A percentile compares a stretch with the other conserved stretches of the same genome.
These are phyloP conservation scores for Acanthurus tractus DNA, from an alignment of 2,797 vertebrate genomes.

Conservation along the genomic window DNA sequence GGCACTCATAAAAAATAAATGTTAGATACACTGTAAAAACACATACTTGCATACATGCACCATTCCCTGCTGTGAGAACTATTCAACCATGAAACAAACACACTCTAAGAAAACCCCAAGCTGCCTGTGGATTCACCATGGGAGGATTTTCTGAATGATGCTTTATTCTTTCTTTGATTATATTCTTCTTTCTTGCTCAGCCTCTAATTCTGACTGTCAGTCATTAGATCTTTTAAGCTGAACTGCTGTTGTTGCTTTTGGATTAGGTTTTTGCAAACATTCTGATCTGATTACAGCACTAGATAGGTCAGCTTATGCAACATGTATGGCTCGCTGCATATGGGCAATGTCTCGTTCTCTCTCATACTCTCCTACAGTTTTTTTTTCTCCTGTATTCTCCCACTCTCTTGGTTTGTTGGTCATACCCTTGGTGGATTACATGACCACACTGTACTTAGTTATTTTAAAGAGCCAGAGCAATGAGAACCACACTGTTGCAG, in stretches of 20 bases:
- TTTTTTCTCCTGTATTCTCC: conserved; percentile 37
- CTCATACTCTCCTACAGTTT: conserved; percentile 19
- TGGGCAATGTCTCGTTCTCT: conserved; percentile 44
- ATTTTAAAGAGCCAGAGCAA: neutral
- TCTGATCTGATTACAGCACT: conserved; percentile 65
- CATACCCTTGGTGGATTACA: neutral
- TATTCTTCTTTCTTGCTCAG: conserved; percentile 27
- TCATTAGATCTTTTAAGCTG: conserved; percentile 24
- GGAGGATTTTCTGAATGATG: conserved; percentile 29
- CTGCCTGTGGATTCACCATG: conserved; percentile 21
- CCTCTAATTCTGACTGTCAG: conserved; percentile 30
- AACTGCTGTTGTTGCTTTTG: conserved; percentile 36
- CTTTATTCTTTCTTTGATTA: conserved; percentile 47
- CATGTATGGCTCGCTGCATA: conserved; percentile 67
- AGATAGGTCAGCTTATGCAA: conserved; percentile 83
- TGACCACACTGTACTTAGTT: neutral
- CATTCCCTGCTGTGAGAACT: conserved; percentile 16
- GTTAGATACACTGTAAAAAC: conserved; percentile 28
- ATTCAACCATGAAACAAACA: conserved; percentile 26
- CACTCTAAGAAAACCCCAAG: conserved; percentile 36
- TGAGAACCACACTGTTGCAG: neutral
- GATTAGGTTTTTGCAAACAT: conserved; percentile 50
- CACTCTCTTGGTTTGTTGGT: conserved; percentile 30
- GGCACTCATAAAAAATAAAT: conserved; percentile 65
- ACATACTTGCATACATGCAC: neutral